Evolutionary conservation across 2,888 invertebrate genomes (phyloP), one percentile per base, ranked within the genome.

Genomic region (Meta bourneti): DNA sequence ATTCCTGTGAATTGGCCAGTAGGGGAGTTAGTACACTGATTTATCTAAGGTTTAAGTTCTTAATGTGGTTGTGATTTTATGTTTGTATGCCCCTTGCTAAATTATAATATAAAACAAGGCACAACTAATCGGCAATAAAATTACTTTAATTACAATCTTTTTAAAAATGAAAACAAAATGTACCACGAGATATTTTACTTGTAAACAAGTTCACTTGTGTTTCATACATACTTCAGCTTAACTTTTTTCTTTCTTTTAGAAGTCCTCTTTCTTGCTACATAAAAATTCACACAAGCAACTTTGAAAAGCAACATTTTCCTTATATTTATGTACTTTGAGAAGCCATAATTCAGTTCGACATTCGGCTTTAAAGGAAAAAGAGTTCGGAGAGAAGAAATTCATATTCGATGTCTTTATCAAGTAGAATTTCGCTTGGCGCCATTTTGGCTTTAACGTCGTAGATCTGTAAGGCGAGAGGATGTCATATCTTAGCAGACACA

Each of bases 341-440:
- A 81, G 86, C 79, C 82, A 85, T 19, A 7, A 48, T 77, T 72
- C 78, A 84, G 70, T 83, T 75, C 8, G 69, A n/a, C 19, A 48
- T 20, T 77, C 77, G n/a, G 54, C 69, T 48, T 71, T 51, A 54
- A 54, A 54, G 61, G 52, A 72, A 84, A 61, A 61, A 61, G 16
- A 90, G 19, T 83, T 54, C 75, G n/a, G 7, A 11, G 20, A 71
- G 52, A 49, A 13, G 34, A 84, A 79, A 80, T 75, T 51, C 80
- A 69, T 78, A 69, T 91, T 91, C 90, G 90, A 91, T 91, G 90
- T 91, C 77, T 81, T 78, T 81, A 77, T 54, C 74, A 61, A 83
- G 82, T 77, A 86, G 81, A 86, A 77, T 91, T 91, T 86, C 86
- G 74, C 80, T 91, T 91, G 90, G 90, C 90, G 90, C 90, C 90